These are phyloP conservation scores for Sarcophilus harrisii DNA, from an alignment of 2,797 vertebrate genomes.

Conservation along the genomic window DNA sequence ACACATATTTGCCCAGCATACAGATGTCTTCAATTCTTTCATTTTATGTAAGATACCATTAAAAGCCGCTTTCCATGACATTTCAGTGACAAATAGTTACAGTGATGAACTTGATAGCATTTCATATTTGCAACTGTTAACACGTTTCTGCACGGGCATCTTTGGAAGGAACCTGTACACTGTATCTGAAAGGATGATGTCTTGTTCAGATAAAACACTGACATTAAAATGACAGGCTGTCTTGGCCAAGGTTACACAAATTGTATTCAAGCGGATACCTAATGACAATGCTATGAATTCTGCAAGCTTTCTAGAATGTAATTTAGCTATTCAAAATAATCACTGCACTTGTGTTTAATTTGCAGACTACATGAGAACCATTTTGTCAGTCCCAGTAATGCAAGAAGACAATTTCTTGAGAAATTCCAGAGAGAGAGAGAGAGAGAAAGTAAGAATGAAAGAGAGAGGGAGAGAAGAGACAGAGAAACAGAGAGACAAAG, in stretches of 20 bases:
- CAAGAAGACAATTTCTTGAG: constrained; percentile 87
- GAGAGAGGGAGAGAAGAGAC: constrained; percentile 69
- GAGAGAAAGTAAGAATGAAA: constrained; percentile 68
- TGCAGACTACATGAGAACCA: constrained; percentile 89
- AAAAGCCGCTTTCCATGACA: constrained; percentile 93
- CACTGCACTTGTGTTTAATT: constrained; percentile 91
- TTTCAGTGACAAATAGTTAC: constrained; percentile 94
- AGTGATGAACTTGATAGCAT: constrained; percentile 93
- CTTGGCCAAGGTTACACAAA: constrained; percentile 97
- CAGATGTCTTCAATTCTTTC: constrained; percentile 92
- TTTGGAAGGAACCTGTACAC: constrained; percentile 88
- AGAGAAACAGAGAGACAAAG: background rate
- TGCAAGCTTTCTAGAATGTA: constrained; percentile 93
- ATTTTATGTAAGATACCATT: constrained; percentile 91
- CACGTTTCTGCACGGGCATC: constrained; percentile 88
- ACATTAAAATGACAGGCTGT: constrained; percentile 94
- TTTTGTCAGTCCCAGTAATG: constrained; percentile 88
- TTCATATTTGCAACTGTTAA: constrained; percentile 93
- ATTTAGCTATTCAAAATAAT: constrained; percentile 95
- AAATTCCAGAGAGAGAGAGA: constrained; percentile 78
- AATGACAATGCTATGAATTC: constrained; percentile 95
- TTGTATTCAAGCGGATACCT: constrained; percentile 92
- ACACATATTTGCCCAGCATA: constrained; percentile 87
- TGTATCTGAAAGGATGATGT: constrained; percentile 91
- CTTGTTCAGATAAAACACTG: constrained; percentile 93